These are phyloP conservation scores for Hirudinaria manillensis DNA, from an alignment of 2,888 invertebrate genomes.

Conservation along the genomic window DNA sequence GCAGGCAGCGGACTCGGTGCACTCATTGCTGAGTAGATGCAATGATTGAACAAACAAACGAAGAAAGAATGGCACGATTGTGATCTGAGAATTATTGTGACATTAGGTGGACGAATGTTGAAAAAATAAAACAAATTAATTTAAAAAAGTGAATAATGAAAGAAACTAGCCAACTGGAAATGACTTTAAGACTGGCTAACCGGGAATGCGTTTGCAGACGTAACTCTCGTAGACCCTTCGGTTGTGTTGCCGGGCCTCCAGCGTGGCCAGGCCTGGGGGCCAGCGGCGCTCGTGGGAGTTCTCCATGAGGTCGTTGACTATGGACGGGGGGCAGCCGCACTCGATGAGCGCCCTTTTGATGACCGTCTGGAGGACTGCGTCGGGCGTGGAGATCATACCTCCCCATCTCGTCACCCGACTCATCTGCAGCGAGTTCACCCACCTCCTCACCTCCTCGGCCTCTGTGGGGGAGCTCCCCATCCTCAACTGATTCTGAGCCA, in stretches of 20 bases:
- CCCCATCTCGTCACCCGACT: slow-evolving; percentile 87
- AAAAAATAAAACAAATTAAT: too few species aligned
- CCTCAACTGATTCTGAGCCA: background rate
- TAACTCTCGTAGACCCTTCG: slow-evolving; percentile 87
- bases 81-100: too few species aligned
- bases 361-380: slow-evolving; percentile 81
- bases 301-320: slow-evolving; percentile 89
- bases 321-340: slow-evolving; percentile 83
- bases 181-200: slow-evolving; percentile 40
- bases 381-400: slow-evolving; percentile 96
- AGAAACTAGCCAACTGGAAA: too few species aligned
- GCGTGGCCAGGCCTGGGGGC: slow-evolving; percentile 81
- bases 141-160: too few species aligned
- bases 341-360: slow-evolving; percentile 86
- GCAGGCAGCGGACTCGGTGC: too few species aligned
- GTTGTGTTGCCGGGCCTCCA: slow-evolving; percentile 89
- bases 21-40: too few species aligned
- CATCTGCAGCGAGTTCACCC: slow-evolving; percentile 48
- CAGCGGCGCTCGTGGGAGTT: slow-evolving; percentile 92
- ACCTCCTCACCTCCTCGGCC: slow-evolving; percentile 40
- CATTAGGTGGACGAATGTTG: too few species aligned
- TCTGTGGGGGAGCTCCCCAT: background rate
- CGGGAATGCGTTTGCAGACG: slow-evolving; percentile 85
- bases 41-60: too few species aligned
- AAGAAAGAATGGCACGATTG: too few species aligned